Evolutionary conservation across 23 tunicate species (phyloP).

Genomic region (Oikopleura dioica): DNA sequence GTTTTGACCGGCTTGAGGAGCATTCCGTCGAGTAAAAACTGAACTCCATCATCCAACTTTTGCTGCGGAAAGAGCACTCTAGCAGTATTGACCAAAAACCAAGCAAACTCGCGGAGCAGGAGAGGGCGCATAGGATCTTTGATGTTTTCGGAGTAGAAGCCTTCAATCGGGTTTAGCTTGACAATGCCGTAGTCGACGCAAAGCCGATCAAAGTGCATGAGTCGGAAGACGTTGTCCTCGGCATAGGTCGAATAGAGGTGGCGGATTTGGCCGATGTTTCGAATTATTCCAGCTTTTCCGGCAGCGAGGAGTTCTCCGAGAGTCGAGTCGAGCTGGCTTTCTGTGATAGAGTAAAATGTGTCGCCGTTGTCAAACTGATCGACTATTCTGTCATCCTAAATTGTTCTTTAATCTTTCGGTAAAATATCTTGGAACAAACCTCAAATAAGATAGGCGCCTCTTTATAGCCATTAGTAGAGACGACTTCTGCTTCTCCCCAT

Average conservation of each 20-base stretch:
- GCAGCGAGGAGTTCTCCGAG: neutral
- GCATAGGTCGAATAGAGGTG: neutral
- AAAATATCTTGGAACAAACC: too few species aligned
- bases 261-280: neutral
- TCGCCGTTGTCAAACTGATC: neutral
- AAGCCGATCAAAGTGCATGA: neutral
- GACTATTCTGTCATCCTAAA: neutral
- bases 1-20: neutral
- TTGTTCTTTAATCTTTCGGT: too few species aligned
- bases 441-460: neutral
- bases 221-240: neutral
- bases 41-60: neutral
- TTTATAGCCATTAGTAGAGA: neutral
- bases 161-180: neutral
- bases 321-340: neutral
- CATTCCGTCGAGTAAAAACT: neutral
- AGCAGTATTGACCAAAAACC: neutral
- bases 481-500: neutral
- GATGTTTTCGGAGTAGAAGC: neutral
- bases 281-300: neutral
- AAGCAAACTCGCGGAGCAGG: neutral
- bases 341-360: neutral
- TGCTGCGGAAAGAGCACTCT: neutral
- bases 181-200: conserved; percentile 6
- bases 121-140: neutral